Percentiles rank a stretch among this genome's conserved stretches.
These are phyloP conservation scores for Trichonephila clavipes DNA, from an alignment of 1,140 invertebrate species.

Conservation along the genomic window DNA sequence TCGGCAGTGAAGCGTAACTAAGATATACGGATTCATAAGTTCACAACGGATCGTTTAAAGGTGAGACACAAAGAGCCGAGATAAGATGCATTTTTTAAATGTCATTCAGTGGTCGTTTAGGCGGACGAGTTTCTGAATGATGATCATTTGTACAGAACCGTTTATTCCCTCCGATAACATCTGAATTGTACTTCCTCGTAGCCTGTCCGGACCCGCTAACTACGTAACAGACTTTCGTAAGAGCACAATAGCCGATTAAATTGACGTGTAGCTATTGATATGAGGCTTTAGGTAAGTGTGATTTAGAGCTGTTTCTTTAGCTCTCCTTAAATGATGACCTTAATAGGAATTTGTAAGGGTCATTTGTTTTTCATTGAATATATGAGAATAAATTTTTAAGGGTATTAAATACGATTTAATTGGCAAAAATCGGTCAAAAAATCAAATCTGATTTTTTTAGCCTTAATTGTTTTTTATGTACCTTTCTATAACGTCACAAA, in stretches of 20 bases:
- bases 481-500: too few relatives aligned
- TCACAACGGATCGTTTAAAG: neutral
- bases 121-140: constrained; percentile 29
- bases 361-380: neutral
- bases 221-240: neutral
- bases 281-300: constrained; percentile 25
- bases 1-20: neutral
- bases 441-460: too few relatives aligned
- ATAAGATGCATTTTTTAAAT: constrained; percentile 8
- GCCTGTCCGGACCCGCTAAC: neutral
- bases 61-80: constrained; percentile 23
- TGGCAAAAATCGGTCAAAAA: too few relatives aligned
- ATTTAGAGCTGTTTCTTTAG: neutral
- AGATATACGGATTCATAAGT: constrained; percentile 23
- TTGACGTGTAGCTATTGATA: neutral
- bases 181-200: constrained; percentile 29
- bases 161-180: constrained; percentile 22
- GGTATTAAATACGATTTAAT: too few relatives aligned
- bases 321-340: neutral
- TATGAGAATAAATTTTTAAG: too few relatives aligned
- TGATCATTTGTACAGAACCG: neutral
- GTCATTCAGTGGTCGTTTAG: constrained; percentile 4
- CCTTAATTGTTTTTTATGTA: too few relatives aligned
- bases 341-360: neutral
- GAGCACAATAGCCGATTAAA: neutral